phyloP scores from a whole-genome alignment of 2,113 vertebrate genomes.

The Acrocephalus arundinaceus region DNA sequence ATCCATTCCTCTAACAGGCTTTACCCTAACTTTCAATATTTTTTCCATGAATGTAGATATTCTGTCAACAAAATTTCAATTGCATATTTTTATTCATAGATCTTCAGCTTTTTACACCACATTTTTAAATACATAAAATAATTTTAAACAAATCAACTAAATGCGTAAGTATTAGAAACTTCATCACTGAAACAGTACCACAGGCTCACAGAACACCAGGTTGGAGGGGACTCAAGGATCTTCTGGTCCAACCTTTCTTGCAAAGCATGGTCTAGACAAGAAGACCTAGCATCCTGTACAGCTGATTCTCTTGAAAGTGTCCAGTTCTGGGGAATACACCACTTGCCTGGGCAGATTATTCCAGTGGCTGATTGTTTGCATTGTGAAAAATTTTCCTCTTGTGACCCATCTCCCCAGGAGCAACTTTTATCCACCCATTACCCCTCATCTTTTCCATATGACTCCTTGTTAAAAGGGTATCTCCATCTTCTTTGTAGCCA shows the following conservation, averaged over 20 bases:
- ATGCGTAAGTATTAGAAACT: not conserved
- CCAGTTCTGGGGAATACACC: not conserved
- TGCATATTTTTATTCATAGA: not conserved
- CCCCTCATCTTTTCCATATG: not conserved
- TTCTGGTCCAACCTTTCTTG: not conserved
- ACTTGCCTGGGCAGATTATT: not conserved
- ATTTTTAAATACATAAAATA: not conserved
- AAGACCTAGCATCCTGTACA: not conserved
- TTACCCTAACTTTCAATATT: not conserved
- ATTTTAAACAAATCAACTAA: not conserved
- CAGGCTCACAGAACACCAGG: not conserved
- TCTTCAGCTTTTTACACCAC: not conserved
- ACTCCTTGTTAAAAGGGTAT: not conserved
- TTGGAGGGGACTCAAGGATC: not conserved
- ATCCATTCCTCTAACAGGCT: not conserved
- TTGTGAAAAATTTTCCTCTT: not conserved
- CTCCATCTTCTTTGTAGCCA: not conserved
- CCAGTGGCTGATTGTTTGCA: not conserved
- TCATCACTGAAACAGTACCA: not conserved
- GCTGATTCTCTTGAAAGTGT: not conserved
- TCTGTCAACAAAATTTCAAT: not conserved
- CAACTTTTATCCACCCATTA: not conserved
- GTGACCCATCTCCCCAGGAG: not conserved
- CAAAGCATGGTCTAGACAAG: not conserved
- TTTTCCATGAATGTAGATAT: not conserved